phyloP scores from a whole-genome alignment of 2,797 vertebrate species.

The Sebastes flavidus region DNA sequence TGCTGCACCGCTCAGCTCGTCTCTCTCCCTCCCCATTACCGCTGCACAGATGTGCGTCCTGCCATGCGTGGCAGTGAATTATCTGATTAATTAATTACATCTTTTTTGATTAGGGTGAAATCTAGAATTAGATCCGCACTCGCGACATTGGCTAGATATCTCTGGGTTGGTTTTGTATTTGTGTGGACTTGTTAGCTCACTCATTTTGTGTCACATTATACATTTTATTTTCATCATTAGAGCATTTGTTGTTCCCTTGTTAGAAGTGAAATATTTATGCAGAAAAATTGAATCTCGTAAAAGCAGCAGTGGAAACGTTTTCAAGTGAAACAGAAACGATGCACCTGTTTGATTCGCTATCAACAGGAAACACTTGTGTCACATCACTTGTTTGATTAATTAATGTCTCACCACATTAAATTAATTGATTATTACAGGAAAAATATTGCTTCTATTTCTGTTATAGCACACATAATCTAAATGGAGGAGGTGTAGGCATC shows the following conservation, averaged over 20 bases:
- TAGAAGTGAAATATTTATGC: neutral
- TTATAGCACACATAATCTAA: neutral
- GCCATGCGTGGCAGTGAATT: slow-evolving; percentile 80
- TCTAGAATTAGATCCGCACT: slow-evolving; percentile 78
- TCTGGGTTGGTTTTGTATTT: slow-evolving; percentile 60
- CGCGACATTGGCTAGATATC: slow-evolving; percentile 70
- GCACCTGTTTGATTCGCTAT: slow-evolving; percentile 68
- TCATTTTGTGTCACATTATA: slow-evolving; percentile 40
- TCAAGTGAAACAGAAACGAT: slow-evolving; percentile 2
- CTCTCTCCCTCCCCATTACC: slow-evolving; percentile 61
- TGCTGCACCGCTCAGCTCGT: slow-evolving; percentile 53
- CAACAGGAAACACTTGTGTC: slow-evolving; percentile 55
- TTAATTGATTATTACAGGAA: neutral
- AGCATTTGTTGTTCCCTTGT: neutral
- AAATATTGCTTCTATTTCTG: neutral
- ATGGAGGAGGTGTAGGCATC: neutral
- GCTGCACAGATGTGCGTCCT: slow-evolving; percentile 79
- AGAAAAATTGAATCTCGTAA: neutral
- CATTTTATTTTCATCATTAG: slow-evolving; percentile 13
- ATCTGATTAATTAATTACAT: slow-evolving; percentile 86
- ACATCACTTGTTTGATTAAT: slow-evolving; percentile 29
- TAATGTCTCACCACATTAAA: neutral
- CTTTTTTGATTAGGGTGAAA: slow-evolving; percentile 82
- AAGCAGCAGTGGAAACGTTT: neutral
- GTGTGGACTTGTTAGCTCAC: slow-evolving; percentile 47